A percentile compares a stretch with the other conserved stretches of the same genome.
phyloP scores from a whole-genome alignment of 1,140 invertebrate species.

The Oreohelix idahoensis region DNA sequence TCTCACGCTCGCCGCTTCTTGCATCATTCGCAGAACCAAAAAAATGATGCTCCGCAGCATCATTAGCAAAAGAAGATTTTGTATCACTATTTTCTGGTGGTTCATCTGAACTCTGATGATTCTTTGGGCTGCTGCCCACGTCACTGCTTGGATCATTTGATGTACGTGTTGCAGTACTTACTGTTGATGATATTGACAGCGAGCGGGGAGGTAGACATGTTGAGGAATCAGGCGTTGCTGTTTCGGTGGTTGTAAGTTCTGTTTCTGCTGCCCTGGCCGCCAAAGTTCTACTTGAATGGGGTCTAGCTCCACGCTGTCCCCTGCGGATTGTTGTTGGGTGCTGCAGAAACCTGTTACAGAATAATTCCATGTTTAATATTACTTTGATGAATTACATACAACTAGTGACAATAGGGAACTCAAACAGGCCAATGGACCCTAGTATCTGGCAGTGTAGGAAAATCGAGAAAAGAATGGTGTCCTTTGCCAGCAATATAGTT shows the following conservation, averaged over 20 bases:
- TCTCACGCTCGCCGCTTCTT: neutral
- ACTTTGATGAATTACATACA: too few relatives aligned
- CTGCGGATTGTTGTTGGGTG: slow-evolving; percentile 65
- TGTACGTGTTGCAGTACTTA: neutral
- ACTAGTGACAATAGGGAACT: too few relatives aligned
- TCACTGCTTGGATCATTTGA: neutral
- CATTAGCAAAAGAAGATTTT: neutral
- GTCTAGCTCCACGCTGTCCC: slow-evolving; percentile 67
- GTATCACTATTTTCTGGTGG: neutral
- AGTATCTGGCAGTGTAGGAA: too few relatives aligned
- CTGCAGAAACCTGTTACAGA: slow-evolving; percentile 65
- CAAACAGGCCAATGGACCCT: too few relatives aligned
- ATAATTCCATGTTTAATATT: too few relatives aligned
- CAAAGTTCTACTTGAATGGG: slow-evolving; percentile 46
- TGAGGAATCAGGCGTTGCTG: neutral
- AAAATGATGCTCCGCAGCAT: neutral
- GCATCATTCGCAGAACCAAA: neutral
- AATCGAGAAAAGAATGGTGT: too few relatives aligned
- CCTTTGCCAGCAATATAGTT: too few relatives aligned
- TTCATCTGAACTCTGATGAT: neutral
- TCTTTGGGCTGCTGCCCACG: neutral
- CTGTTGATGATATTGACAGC: neutral
- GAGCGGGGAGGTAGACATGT: neutral
- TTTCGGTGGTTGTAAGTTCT: neutral
- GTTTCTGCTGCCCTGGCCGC: neutral